Base-by-base conservation (phyloP, 2,888 invertebrate species). In the Furcula furcula region DNA sequence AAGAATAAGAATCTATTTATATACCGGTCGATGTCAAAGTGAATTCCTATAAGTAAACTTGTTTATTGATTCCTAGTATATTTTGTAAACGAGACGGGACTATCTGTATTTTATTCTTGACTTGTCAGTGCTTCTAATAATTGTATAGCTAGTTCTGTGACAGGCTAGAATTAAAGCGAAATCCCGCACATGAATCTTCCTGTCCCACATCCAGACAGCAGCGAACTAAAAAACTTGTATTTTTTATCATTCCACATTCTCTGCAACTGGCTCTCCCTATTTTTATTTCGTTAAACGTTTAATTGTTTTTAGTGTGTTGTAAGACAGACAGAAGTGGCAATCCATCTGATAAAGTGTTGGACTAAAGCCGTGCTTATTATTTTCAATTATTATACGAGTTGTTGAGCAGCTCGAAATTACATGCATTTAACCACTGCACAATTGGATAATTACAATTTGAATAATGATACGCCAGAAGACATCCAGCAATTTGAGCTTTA, bases 391-490 rank as follows among this genome's bases (percentile, higher is more conserved):
- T 42, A 36, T 18, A 71, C 58, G 59, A 59, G 53, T 62, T 66
- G 65, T 66, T 53, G 60, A 67, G 59, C 49, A 56, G 55, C 69
- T 69, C 42, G 65, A 78, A 83, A 84, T 84, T 65, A 80, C 68
- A 79, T 61, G 70, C 68, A 72, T 71, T 76, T 68, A 78, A 69
- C 70, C 43, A 62, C 57, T 65, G 64, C 77, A 62, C 74, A 76
- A 83, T 80, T 79, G 77, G 70, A 82, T 84, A 83, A 84, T 81
- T 77, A 75, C 65, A 59, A 58, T 55, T 61, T 46, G 49, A 68
- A 56, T 76, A 77, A 79, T 78, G 61, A 70, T 74, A 74, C 52
- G 62, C 59, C 46, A 53, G 62, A 61, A 58, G 67, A 65, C 66
- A 66, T 71, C 51, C 45, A 58, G 63, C 62, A 71, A 69, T 78